These are phyloP conservation scores for Nasalis larvatus DNA, from an alignment of 2,113 vertebrate species.

Conservation along the genomic window DNA sequence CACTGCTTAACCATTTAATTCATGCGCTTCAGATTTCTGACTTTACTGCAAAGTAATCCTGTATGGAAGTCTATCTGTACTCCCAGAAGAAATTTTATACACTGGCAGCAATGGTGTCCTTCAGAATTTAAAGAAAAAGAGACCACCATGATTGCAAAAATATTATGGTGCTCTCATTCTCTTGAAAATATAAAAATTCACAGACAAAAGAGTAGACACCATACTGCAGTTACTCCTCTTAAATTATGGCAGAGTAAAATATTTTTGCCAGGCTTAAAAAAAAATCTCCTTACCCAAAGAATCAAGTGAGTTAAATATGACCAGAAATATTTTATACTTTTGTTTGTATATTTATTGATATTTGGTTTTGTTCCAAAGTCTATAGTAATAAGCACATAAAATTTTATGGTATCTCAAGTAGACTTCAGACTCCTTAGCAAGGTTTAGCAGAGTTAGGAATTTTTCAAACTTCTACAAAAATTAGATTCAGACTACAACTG, in stretches of 20 bases:
- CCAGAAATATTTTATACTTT: neutral
- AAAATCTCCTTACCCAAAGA: neutral
- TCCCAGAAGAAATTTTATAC: slow-evolving; percentile 43
- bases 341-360: neutral
- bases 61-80: neutral
- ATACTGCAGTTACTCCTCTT: neutral
- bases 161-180: neutral
- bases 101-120: slow-evolving; percentile 21
- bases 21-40: slow-evolving; percentile 12
- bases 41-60: slow-evolving; percentile 26
- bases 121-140: slow-evolving; percentile 30
- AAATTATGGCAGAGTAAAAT: neutral
- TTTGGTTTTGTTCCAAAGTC: neutral
- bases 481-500: neutral
- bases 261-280: neutral
- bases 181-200: slow-evolving; percentile 28
- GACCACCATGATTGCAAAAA: slow-evolving; percentile 46
- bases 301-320: slow-evolving; percentile 34
- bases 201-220: neutral
- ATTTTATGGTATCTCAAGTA: neutral
- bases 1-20: slow-evolving; percentile 79
- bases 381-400: slow-evolving; percentile 5
- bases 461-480: slow-evolving; percentile 22
- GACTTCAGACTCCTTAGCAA: neutral
- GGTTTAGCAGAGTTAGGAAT: neutral